phyloP scores from a whole-genome alignment of 2,888 invertebrate genomes.

The Rotaria sp. region DNA sequence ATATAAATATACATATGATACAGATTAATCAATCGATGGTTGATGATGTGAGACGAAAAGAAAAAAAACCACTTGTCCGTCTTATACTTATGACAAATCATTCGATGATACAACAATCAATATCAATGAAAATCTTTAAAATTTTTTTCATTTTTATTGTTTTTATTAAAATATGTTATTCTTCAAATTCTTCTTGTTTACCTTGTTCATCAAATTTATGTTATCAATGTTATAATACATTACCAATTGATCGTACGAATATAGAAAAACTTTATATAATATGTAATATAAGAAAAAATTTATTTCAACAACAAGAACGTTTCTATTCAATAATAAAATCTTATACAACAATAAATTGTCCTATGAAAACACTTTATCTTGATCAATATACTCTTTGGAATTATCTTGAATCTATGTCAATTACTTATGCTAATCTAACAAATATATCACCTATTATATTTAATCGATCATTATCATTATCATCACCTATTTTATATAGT shows the following conservation, averaged over 20 bases:
- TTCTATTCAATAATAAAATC: not conserved
- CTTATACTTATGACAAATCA: not conserved
- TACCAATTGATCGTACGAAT: not conserved
- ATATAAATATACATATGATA: not conserved
- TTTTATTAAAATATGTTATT: not conserved
- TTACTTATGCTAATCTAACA: not conserved
- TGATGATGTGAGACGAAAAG: not conserved
- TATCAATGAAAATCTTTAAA: not conserved
- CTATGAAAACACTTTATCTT: not conserved
- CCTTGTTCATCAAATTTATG: not conserved
- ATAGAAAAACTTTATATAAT: not conserved
- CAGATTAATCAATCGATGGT: slow-evolving; percentile 20
- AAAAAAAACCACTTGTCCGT: not conserved
- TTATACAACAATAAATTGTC: not conserved
- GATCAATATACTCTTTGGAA: slow-evolving; percentile 4
- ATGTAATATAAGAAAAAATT: not conserved
- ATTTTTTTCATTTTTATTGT: not conserved
- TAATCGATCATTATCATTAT: not conserved
- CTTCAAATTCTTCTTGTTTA: not conserved
- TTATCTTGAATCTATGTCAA: not conserved
- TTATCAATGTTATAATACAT: slow-evolving; percentile 12
- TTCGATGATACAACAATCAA: not conserved
- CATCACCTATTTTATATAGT: slow-evolving; percentile 10
- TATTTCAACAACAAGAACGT: not conserved
- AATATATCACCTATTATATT: not conserved